A percentile compares a stretch with the other conserved stretches of the same genome.
These are phyloP conservation scores for Megatriorchis doriae DNA, from an alignment of 2,113 vertebrate species.

Conservation along the genomic window DNA sequence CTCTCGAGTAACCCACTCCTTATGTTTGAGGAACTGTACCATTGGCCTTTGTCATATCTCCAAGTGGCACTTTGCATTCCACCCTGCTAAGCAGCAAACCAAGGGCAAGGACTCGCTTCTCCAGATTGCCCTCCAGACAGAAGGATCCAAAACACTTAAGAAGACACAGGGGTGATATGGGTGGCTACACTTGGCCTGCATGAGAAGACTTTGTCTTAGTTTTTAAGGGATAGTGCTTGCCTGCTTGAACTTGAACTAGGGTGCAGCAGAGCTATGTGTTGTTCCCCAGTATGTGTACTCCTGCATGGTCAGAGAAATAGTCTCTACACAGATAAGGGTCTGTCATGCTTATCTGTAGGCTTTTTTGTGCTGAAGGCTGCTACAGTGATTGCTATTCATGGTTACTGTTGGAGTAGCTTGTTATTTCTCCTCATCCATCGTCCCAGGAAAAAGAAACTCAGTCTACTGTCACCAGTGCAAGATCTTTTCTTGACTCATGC, in stretches of 20 bases:
- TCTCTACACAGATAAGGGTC: not conserved
- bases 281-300: not conserved
- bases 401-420: not conserved
- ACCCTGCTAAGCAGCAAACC: not conserved
- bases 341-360: not conserved
- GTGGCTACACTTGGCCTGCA: not conserved
- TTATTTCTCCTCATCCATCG: not conserved
- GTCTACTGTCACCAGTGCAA: not conserved
- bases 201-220: not conserved
- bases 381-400: not conserved
- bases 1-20: not conserved
- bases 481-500: not conserved
- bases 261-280: not conserved
- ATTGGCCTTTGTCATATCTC: not conserved
- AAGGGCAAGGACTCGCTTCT: not conserved
- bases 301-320: not conserved
- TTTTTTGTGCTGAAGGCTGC: not conserved
- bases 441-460: not conserved
- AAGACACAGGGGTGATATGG: not conserved
- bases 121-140: not conserved
- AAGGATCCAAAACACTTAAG: not conserved
- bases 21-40: not conserved
- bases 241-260: not conserved
- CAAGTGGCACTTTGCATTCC: conserved; percentile 44
- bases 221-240: not conserved